Evolutionary conservation across 1,140 invertebrate species (phyloP).

Genomic region (Babylonia areolata): DNA sequence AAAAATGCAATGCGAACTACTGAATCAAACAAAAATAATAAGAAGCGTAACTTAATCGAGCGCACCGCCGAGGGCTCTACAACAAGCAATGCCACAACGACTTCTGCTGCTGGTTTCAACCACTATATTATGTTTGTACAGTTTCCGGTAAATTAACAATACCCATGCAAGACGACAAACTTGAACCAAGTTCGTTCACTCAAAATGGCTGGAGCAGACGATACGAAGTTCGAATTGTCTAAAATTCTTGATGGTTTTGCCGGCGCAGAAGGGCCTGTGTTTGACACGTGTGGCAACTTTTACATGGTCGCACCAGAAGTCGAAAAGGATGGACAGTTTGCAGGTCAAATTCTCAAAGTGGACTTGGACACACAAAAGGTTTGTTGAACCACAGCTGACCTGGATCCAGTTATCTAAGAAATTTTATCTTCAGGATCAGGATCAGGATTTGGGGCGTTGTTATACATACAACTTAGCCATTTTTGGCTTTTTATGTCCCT

Average conservation of each 20-base stretch:
- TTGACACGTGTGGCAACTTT: slow-evolving; percentile 63
- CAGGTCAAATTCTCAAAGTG: slow-evolving; percentile 63
- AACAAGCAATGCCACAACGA: no score
- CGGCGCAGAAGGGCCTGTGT: slow-evolving; percentile 70
- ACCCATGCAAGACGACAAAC: neutral
- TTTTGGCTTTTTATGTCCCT: no score
- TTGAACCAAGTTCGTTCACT: neutral
- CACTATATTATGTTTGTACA: neutral
- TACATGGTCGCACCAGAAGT: slow-evolving; percentile 69
- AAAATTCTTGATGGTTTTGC: slow-evolving; percentile 56
- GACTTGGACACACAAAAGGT: slow-evolving; percentile 59
- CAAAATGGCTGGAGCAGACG: slow-evolving; percentile 18
- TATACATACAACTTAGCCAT: no score
- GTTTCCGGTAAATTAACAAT: neutral
- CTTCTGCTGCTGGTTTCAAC: no score
- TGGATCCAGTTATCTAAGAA: no score
- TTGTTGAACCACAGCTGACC: slow-evolving; percentile 1
- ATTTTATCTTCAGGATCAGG: no score
- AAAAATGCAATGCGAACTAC: no score
- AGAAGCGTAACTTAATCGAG: no score
- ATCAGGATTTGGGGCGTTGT: no score
- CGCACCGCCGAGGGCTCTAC: no score
- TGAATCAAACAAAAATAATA: no score
- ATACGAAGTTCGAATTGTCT: slow-evolving; percentile 47
- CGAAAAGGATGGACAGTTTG: slow-evolving; percentile 53